These are phyloP conservation scores for Baryphthengus martii DNA, from an alignment of 2,113 vertebrate species.

Conservation along the genomic window DNA sequence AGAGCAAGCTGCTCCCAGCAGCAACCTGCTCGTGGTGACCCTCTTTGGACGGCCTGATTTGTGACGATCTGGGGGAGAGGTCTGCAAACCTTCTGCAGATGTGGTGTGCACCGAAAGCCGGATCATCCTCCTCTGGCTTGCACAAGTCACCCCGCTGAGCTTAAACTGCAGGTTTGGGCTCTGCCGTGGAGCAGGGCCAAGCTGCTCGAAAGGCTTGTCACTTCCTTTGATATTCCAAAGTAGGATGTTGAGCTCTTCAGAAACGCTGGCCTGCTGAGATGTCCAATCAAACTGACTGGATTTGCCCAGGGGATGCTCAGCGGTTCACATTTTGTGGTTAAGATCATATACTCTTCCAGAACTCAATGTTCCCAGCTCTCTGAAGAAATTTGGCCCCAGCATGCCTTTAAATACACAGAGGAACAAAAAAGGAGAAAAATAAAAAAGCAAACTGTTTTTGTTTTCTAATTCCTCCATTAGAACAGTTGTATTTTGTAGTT, in stretches of 20 bases:
- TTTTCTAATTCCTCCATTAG: neutral
- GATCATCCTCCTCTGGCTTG: neutral
- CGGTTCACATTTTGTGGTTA: neutral
- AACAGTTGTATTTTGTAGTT: neutral
- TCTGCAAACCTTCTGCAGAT: neutral
- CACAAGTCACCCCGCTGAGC: rapidly evolving
- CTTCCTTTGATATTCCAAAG: neutral
- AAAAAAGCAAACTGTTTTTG: neutral
- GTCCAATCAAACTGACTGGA: neutral
- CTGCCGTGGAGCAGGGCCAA: neutral
- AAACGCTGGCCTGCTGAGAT: neutral
- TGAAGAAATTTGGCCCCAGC: neutral
- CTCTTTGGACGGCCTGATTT: neutral
- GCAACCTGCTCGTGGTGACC: rapidly evolving
- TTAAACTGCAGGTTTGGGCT: neutral
- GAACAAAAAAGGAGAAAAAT: neutral
- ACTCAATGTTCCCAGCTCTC: neutral
- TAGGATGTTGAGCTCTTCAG: neutral
- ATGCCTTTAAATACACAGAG: neutral
- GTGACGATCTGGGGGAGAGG: neutral
- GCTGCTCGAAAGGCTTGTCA: neutral
- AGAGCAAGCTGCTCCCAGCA: neutral
- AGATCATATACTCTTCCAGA: neutral
- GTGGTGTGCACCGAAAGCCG: rapidly evolving
- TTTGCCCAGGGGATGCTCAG: neutral